Percentiles rank a stretch among this genome's conserved stretches.
Evolutionary conservation across 2,797 vertebrate species (phyloP).

Genomic region (Antrozous pallidus): DNA sequence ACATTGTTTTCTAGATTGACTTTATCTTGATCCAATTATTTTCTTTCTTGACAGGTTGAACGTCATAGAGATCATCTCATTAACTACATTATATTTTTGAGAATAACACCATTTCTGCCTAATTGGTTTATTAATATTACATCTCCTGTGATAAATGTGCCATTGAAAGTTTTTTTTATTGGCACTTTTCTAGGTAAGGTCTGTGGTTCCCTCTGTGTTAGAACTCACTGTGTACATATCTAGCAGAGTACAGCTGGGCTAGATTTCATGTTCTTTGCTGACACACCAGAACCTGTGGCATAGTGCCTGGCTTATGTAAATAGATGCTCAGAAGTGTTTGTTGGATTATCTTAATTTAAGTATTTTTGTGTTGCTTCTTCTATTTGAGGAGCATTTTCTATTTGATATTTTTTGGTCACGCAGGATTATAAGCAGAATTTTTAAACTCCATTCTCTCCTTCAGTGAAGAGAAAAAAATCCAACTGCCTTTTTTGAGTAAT

Average conservation of each 20-base stretch:
- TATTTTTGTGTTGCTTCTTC: slow-evolving; percentile 33
- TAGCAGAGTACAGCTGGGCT: not conserved
- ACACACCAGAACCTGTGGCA: not conserved
- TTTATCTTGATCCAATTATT: slow-evolving; percentile 34
- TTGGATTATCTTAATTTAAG: not conserved
- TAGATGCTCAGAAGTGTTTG: slow-evolving; percentile 1
- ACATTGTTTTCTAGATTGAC: slow-evolving; percentile 59
- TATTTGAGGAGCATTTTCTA: slow-evolving; percentile 38
- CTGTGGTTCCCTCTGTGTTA: not conserved
- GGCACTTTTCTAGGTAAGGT: slow-evolving; percentile 97
- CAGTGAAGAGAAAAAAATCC: not conserved
- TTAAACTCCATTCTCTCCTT: not conserved
- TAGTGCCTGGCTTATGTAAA: not conserved
- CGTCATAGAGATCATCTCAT: slow-evolving; percentile 97
- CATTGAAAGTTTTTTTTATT: slow-evolving; percentile 96
- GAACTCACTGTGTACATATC: not conserved
- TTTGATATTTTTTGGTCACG: slow-evolving; percentile 15
- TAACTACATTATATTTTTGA: slow-evolving; percentile 99
- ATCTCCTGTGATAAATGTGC: slow-evolving; percentile 97
- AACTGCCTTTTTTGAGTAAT: not conserved
- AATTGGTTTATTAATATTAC: slow-evolving; percentile 99
- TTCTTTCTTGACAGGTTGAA: slow-evolving; percentile 89
- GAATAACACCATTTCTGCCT: slow-evolving; percentile 98
- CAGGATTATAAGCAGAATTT: not conserved
- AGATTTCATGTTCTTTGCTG: not conserved